A percentile compares a stretch with the other conserved stretches of the same genome.
These are phyloP conservation scores for Cirrhinus molitorella DNA, from an alignment of 2,797 vertebrate genomes.

Conservation along the genomic window DNA sequence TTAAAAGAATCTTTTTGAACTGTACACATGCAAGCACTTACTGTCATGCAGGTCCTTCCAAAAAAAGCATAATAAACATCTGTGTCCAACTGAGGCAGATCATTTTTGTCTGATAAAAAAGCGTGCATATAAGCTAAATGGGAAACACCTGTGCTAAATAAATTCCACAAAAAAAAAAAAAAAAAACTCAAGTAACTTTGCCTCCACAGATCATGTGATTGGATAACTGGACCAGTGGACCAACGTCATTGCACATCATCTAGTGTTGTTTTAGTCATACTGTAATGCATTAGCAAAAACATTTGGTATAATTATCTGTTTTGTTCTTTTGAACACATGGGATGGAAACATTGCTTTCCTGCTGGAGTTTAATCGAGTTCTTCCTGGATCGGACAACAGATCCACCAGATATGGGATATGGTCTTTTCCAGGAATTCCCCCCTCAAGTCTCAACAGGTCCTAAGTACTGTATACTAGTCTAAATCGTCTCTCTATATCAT, in stretches of 20 bases:
- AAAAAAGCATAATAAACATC: not conserved
- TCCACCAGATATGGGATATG: not conserved
- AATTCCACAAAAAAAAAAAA: not conserved
- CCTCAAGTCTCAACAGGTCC: constrained; percentile 17
- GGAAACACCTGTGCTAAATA: not conserved
- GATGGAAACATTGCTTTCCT: not conserved
- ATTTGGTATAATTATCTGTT: not conserved
- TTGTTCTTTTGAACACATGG: not conserved
- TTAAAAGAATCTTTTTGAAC: not conserved
- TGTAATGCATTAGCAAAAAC: not conserved
- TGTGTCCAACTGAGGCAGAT: not conserved
- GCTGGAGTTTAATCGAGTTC: constrained; percentile 2
- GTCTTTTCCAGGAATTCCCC: not conserved
- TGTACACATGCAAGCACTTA: constrained; percentile 6
- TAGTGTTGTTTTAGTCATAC: not conserved
- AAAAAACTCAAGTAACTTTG: not conserved
- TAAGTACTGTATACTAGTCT: not conserved
- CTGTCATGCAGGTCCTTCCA: not conserved
- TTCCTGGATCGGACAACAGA: not conserved
- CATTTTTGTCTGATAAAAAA: not conserved
- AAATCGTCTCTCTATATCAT: not conserved
- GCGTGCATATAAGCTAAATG: not conserved
- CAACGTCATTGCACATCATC: not conserved
- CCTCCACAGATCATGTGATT: not conserved
- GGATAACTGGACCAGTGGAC: not conserved